Percentiles rank a stretch among this genome's conserved stretches.
phyloP scores from a whole-genome alignment of 2,113 vertebrate genomes.

The Ondatra zibethicus region DNA sequence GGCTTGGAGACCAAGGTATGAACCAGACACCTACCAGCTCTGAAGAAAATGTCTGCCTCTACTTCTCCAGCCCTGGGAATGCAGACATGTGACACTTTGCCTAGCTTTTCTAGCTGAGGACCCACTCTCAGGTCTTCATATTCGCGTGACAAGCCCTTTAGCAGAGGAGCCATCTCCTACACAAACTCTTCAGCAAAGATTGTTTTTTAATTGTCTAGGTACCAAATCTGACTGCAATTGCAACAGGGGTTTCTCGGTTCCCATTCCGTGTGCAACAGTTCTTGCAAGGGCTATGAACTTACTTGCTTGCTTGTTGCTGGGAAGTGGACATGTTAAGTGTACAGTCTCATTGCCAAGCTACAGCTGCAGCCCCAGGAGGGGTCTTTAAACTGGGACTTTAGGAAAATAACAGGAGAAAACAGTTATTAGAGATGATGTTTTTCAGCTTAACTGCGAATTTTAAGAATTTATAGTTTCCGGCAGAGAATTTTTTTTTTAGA shows the following conservation, averaged over 20 bases:
- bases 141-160: neutral
- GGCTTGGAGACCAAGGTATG: neutral
- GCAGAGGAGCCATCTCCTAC: neutral
- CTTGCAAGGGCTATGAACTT: neutral
- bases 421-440: neutral
- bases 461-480: neutral
- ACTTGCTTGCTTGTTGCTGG: neutral
- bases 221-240: constrained; percentile 9
- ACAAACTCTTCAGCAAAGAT: neutral
- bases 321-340: neutral
- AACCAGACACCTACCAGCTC: neutral
- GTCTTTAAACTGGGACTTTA: neutral
- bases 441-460: neutral
- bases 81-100: neutral
- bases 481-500: neutral
- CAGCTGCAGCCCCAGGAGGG: neutral
- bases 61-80: neutral
- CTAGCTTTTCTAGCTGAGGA: neutral
- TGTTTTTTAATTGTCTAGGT: neutral
- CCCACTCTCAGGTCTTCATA: neutral
- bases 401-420: neutral
- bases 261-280: neutral
- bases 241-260: neutral
- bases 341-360: neutral
- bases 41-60: neutral